Conservation (phyloP, 2,797 vertebrate species). For the Acipenser oxyrinchus region DNA sequence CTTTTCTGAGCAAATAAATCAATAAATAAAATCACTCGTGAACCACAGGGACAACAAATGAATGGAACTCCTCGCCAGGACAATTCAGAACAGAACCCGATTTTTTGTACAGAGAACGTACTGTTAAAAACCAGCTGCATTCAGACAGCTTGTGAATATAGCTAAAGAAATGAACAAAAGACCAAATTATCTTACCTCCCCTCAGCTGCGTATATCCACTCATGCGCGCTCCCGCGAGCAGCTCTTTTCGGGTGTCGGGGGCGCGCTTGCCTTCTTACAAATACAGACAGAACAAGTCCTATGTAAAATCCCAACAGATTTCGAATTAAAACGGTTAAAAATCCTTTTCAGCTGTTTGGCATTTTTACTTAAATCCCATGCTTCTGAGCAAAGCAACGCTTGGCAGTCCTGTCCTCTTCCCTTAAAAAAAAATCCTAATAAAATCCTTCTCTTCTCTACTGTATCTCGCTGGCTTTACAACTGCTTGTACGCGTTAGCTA, state of each 20-base stretch:
- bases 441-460: constrained; percentile 24
- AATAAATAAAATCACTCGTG: no score
- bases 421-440: constrained; percentile 15
- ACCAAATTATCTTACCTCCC: constrained; percentile 16
- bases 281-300: constrained; percentile 5
- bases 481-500: constrained; percentile 28
- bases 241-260: neutral
- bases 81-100: no score
- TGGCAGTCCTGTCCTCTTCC: constrained; percentile 18
- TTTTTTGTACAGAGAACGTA: no score
- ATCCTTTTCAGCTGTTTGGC: neutral
- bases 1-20: neutral
- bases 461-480: constrained; percentile 31
- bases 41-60: no score
- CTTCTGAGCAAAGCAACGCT: constrained; percentile 20
- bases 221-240: constrained; percentile 10
- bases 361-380: constrained; percentile 18
- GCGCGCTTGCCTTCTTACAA: neutral
- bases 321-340: neutral
- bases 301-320: constrained; percentile 5
- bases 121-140: no score
- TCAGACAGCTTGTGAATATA: no score
- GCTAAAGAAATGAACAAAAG: no score
- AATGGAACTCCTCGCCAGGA: no score
- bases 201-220: constrained; percentile 1